Evolutionary conservation across 2,797 vertebrate species (phyloP), one percentile per base, ranked within the genome.

Genomic region (Takifugu rubripes): DNA sequence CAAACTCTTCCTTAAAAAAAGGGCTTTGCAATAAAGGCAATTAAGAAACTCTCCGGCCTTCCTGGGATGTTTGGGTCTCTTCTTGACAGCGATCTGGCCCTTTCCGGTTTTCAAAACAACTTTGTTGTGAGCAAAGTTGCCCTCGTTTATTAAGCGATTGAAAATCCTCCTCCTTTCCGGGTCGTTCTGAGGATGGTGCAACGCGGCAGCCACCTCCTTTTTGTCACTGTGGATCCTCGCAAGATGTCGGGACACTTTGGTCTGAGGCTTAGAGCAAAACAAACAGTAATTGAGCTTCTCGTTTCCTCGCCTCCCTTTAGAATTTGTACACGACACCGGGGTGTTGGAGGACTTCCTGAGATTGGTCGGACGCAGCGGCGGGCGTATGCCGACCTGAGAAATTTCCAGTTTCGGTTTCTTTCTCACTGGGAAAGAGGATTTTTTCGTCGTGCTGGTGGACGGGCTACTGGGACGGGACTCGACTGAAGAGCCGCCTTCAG

Each of bases 41-140:
- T 79, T 83, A 27, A 86, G 52, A 45, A 75, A 85, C 55, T 88
- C 83, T 25, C 44, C 9, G 11, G 65, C 71, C 27, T 52, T 50
- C 3, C 21, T 29, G 2, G 66, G 11, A 2, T 3, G 9, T 0
- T 1, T 67, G 0, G 75, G 71, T 33, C 78, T 65, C 5, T 72
- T 58, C 14, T 55, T 49, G n/a, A 56, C 72, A 0, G 54, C 68
- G 0, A 88, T 77, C 2, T 80, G 56, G 11, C 86, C 86, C 36
- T 72, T 51, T 5, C 84, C 83, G 0, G 69, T 59, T 60, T 26
- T 76, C 31, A 85, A 25, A 52, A 88, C 82, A 0, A 56, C 6
- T 56, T 78, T 83, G 46, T 88, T 86, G 11, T 88, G 84, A 5
- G 24, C 56, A 61, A 85, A 88, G 79, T 88, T 88, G 11, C 86